Conservation (phyloP, 2,797 vertebrate species). For the Gila robusta region DNA sequence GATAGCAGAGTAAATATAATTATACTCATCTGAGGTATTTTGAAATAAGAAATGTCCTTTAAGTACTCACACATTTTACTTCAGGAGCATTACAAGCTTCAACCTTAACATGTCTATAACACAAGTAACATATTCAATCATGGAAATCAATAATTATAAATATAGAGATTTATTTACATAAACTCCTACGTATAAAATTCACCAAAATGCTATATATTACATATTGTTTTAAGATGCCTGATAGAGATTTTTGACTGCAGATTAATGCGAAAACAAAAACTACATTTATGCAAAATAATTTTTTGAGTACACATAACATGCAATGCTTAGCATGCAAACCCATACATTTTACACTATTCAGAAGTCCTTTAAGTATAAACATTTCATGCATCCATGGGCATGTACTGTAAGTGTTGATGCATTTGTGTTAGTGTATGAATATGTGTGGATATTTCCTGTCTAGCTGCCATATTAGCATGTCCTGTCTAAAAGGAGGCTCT, state of each 20-base stretch:
- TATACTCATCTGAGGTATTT: constrained; percentile 3
- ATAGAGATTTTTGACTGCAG: neutral
- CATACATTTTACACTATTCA: neutral
- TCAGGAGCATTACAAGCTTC: neutral
- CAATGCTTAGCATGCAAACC: neutral
- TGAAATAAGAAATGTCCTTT: neutral
- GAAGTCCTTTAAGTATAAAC: neutral
- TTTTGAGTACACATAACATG: neutral
- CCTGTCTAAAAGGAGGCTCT: constrained; percentile 56
- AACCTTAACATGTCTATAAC: neutral
- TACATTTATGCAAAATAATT: no score
- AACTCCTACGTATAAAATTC: neutral
- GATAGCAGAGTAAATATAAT: neutral
- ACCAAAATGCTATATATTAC: neutral
- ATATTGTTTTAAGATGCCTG: neutral
- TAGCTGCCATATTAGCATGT: constrained; percentile 55
- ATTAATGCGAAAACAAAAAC: neutral
- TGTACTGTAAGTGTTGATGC: constrained; percentile 21
- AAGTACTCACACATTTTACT: neutral
- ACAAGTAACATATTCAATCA: neutral
- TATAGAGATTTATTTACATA: neutral
- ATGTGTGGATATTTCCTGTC: constrained; percentile 52
- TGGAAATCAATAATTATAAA: neutral
- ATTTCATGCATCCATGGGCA: constrained; percentile 2
- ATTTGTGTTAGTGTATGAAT: constrained; percentile 31